phyloP scores from a whole-genome alignment of 2,797 vertebrate genomes.

The Oreochromis grahami region DNA sequence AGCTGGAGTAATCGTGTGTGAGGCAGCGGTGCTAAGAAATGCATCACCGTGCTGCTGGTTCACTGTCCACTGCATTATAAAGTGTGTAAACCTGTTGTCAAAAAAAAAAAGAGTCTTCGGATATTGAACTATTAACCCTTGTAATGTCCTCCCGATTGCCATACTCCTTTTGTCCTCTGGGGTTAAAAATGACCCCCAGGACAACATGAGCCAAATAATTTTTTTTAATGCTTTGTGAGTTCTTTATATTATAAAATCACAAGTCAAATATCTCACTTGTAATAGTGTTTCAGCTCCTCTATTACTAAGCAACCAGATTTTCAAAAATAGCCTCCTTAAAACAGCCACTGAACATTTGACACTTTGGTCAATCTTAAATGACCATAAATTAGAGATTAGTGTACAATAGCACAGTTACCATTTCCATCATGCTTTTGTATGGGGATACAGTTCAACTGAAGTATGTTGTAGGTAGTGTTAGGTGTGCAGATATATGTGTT shows the following conservation, averaged over 20 bases:
- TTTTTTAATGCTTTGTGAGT: neutral
- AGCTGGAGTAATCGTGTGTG: neutral
- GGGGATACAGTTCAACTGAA: neutral
- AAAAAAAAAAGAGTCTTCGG: neutral
- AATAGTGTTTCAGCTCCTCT: neutral
- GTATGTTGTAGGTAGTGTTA: neutral
- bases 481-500: neutral
- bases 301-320: neutral
- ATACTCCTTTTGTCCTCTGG: neutral
- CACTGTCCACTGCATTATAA: neutral
- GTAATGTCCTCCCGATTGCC: rapidly evolving
- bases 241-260: neutral
- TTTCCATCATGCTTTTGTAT: neutral
- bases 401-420: neutral
- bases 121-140: neutral
- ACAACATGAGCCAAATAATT: rapidly evolving
- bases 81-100: neutral
- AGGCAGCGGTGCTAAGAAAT: neutral
- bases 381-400: neutral
- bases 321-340: neutral
- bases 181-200: neutral
- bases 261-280: neutral
- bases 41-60: neutral
- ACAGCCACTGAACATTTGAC: neutral
- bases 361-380: neutral